Base-by-base conservation (phyloP, 2,888 invertebrate genomes). In the Euplexia lucipara region DNA sequence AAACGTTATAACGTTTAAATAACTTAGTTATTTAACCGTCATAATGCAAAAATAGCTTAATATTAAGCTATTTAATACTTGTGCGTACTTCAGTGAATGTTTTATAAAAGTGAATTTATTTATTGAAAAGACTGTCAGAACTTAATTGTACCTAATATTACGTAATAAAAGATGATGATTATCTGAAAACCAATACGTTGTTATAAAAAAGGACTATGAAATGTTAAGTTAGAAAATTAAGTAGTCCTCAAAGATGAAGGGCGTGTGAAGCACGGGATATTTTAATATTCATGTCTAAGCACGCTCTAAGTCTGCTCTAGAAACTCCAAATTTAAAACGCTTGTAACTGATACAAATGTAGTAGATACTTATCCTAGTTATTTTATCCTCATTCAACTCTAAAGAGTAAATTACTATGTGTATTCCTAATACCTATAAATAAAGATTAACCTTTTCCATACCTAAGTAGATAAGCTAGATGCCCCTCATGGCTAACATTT, bases 111-210 rank as follows among this genome's bases (percentile, higher is more conserved):
- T 77, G 79, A 81, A 81, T 85, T 84, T 85, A 84, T 87, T 87
- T 87, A 85, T 84, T 85, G 84, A 88, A 84, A 88, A 88, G 88
- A 88, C 88, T 88, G 87, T 88, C 80, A 75, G 69, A 79, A 81
- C 71, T 80, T 84, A 83, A 80, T 79, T 79, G 66, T 81, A 82
- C 70, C 70, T 79, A 79, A 70, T 69, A 68, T 71, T 74, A 76
- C 53, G 57, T 72, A 63, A 77, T 72, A 68, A 70, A 63, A 66
- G 30, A 67, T 75, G n/a, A n/a, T n/a, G n/a, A n/a, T n/a, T n/a
- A 70, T 72, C 79, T 79, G 74, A 70, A 78, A 79, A 75, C 58
- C 70, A 70, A 77, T 69, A 75, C 69, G 60, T 78, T 82, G 66
- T 73, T 79, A 72, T 67, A 41, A 57, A 64, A 57, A 71, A 63